Evolutionary conservation across 2,797 vertebrate genomes (phyloP).

Genomic region (Dendrocincla tyrannina): DNA sequence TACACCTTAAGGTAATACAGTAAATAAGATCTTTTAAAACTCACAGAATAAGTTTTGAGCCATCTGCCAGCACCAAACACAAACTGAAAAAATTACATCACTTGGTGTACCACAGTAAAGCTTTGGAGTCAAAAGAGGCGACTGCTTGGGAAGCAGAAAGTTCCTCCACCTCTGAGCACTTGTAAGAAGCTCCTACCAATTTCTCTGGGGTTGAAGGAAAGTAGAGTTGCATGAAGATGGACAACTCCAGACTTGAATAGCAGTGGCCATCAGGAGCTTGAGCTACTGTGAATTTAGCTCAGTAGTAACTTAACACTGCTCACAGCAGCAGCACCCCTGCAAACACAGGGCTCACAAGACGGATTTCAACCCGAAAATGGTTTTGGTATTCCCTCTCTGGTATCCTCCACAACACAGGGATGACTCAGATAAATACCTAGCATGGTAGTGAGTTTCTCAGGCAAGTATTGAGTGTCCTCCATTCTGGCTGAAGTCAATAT

Average conservation of each 20-base stretch:
- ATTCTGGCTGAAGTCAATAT: background rate
- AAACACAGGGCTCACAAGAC: background rate
- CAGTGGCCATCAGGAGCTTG: background rate
- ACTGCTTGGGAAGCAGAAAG: background rate
- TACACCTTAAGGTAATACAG: background rate
- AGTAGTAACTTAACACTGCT: rapidly evolving
- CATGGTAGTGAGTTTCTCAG: rapidly evolving
- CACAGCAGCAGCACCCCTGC: background rate
- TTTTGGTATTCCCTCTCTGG: background rate
- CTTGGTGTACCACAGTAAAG: background rate
- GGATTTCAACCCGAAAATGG: background rate
- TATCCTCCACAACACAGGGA: background rate
- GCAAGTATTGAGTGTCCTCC: background rate
- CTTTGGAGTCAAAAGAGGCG: background rate
- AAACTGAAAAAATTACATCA: background rate
- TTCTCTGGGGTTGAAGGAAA: background rate
- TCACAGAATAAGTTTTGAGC: background rate
- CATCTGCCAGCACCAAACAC: background rate
- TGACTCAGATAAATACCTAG: background rate
- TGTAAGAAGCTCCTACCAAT: background rate
- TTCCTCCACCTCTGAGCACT: background rate
- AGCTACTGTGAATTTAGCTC: background rate
- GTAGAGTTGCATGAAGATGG: background rate
- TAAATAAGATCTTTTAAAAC: background rate
- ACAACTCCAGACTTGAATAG: background rate